A percentile compares a stretch with the other conserved stretches of the same genome.
phyloP scores from a whole-genome alignment of 2,113 vertebrate genomes.

The Mastomys coucha region DNA sequence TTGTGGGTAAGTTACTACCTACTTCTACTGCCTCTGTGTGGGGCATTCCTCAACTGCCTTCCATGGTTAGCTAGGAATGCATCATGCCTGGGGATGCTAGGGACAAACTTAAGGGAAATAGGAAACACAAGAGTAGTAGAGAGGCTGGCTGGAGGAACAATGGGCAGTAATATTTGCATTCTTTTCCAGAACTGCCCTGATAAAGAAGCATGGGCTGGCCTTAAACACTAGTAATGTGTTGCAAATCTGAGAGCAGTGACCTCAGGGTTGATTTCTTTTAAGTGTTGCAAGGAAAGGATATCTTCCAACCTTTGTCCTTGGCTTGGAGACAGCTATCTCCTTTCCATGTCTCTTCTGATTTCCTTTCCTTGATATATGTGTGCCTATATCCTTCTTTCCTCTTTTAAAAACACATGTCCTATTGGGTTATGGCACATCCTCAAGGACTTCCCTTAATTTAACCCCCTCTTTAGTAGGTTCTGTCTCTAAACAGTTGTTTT shows the following conservation, averaged over 20 bases:
- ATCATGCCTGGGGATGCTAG: neutral
- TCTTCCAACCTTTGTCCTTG: neutral
- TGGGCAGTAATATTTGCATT: fast-evolving
- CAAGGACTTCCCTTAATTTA: neutral
- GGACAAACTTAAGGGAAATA: neutral
- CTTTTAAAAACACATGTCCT: neutral
- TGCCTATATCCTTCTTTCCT: neutral
- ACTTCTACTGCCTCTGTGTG: neutral
- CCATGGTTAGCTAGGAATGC: neutral
- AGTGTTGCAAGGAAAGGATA: neutral
- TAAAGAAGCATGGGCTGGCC: too few species aligned
- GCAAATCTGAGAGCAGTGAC: neutral
- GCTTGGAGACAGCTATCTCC: neutral
- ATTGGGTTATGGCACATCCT: neutral
- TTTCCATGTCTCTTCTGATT: neutral
- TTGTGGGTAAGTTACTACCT: neutral
- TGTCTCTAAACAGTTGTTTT: neutral
- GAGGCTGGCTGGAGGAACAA: neutral
- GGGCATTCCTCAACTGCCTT: neutral
- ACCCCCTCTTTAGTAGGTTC: neutral
- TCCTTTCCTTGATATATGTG: neutral
- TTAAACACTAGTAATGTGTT: neutral
- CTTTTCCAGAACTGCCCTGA: neutral
- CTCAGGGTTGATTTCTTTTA: neutral
- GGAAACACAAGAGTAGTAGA: neutral